Conservation (phyloP, 2,797 vertebrate genomes). For the Cryptoprocta ferox region DNA sequence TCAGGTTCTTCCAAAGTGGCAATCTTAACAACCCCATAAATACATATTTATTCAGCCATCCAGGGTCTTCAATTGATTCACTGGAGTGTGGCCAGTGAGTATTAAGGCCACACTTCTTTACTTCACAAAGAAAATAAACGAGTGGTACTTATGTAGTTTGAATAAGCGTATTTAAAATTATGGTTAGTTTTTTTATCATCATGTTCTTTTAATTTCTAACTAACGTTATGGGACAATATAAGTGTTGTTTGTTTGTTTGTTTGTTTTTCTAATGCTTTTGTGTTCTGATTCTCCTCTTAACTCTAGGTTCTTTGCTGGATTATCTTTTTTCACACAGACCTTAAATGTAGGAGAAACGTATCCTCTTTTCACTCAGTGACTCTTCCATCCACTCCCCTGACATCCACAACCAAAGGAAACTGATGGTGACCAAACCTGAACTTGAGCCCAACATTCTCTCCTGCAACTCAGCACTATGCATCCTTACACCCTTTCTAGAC, state of each 20-base stretch:
- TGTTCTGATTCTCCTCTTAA: not conserved
- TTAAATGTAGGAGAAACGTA: not conserved
- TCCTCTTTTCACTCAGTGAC: not conserved
- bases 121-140: slow-evolving; percentile 13
- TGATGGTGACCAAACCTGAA: not conserved
- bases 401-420: not conserved
- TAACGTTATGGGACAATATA: not conserved
- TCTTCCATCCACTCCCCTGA: not conserved
- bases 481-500: not conserved
- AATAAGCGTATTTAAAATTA: slow-evolving; percentile 41
- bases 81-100: not conserved
- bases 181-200: not conserved
- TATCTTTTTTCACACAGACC: not conserved
- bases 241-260: no score
- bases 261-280: not conserved
- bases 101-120: not conserved
- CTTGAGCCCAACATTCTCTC: not conserved
- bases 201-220: slow-evolving; percentile 26
- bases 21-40: not conserved
- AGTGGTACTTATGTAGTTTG: not conserved
- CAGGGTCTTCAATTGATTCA: not conserved
- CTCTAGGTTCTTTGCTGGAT: not conserved
- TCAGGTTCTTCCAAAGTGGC: not conserved
- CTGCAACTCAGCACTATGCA: not conserved
- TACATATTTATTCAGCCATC: not conserved